Base-by-base conservation (phyloP, 2,888 invertebrate genomes). In the Mimas tiliae region DNA sequence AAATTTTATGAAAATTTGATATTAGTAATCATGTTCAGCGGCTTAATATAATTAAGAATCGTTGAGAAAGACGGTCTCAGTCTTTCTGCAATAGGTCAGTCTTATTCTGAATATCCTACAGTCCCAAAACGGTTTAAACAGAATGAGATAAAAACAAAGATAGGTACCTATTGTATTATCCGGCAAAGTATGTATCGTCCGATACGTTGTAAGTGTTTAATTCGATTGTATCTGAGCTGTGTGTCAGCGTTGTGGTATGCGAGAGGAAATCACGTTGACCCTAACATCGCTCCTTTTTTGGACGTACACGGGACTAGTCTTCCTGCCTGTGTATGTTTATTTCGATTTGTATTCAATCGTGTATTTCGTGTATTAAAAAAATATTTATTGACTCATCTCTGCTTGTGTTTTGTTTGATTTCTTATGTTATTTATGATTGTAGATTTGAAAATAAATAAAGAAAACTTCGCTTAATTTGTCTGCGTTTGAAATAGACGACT, bases 261-360 rank as follows among this genome's bases (percentile, higher is more conserved):
- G 84, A 87, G 87, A 88, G 89, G 90, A 90, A 87, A 90, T 88
- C 87, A 87, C 87, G 86, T 84, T 90, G 91, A 91, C 89, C 90
- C 86, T 88, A 87, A 85, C 82, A 74, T 78, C 79, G 81, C 80
- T 84, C 91, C 90, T 88, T 90, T 89, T 91, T 88, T 78, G 88
- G 89, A 73, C 75, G 77, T 79, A 82, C 84, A 84, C 82, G 83
- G 83, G 77, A 80, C 80, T 80, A 80, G 85, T 87, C 84, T 81
- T 85, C 85, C 82, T 85, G 84, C 81, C 79, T 73, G 80, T 80
- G 77, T 64, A 19, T 52, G 52, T 65, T 65, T 55, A 55, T 42
- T 58, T 42, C 58, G 38, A 58, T 58, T 58, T 38, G 58, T 58
- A 58, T 58, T 58, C 58, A 42, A 12, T 9, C 14, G 12, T 16